phyloP scores from a whole-genome alignment of 2,888 invertebrate genomes.

The Leptinotarsa peninsularis region DNA sequence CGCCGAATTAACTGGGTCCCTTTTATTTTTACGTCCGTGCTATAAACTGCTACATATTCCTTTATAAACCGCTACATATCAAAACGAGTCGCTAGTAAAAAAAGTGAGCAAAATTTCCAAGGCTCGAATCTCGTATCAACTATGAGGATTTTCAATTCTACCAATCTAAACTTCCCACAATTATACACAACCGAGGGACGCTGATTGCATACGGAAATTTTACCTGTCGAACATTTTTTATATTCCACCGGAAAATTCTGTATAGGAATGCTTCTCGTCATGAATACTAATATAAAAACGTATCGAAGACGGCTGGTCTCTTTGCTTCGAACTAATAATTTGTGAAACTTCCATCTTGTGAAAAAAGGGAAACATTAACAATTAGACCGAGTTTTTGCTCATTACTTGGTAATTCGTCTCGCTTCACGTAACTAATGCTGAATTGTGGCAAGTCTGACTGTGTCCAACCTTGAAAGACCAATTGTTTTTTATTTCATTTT shows the following conservation, averaged over 20 bases:
- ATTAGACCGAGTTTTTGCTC: not conserved
- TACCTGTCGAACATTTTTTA: not conserved
- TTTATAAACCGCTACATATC: no score
- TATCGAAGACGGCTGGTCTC: not conserved
- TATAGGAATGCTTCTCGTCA: not conserved
- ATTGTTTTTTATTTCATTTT: no score
- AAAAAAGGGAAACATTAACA: not conserved
- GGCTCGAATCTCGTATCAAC: no score
- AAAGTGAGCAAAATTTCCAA: no score
- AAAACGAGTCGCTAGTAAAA: no score
- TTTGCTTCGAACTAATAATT: not conserved
- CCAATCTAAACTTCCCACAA: no score
- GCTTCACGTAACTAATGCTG: not conserved
- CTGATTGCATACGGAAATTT: no score
- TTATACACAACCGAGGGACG: no score
- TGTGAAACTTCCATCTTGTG: not conserved
- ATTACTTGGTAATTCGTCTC: not conserved
- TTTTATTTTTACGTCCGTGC: no score
- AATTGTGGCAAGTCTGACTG: not conserved
- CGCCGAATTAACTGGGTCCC: no score
- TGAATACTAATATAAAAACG: not conserved
- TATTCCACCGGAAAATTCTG: not conserved
- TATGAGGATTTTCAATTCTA: no score
- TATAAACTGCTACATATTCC: no score
- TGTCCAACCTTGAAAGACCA: not conserved